These are phyloP conservation scores for Chironomus tentans DNA, from an alignment of 2,888 invertebrate genomes.

Conservation along the genomic window DNA sequence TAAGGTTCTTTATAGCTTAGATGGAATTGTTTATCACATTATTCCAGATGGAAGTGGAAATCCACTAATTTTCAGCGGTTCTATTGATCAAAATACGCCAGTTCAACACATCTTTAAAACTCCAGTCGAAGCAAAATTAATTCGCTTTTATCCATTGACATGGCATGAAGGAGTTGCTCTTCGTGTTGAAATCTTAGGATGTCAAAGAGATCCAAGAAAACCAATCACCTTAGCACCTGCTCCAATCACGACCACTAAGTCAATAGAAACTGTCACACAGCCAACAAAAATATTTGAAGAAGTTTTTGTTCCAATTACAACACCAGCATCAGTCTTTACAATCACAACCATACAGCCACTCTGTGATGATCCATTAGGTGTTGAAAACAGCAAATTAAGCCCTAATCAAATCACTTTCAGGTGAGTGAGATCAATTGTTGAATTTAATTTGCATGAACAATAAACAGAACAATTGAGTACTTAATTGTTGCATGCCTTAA, in stretches of 20 bases:
- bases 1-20: constrained; percentile 53
- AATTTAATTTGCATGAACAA: too few species aligned
- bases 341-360: constrained; percentile 35
- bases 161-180: constrained; percentile 62
- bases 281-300: neutral
- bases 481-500: too few species aligned
- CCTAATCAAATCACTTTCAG: constrained; percentile 56
- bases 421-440: constrained; percentile 41
- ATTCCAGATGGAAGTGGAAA: constrained; percentile 46
- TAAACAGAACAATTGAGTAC: too few species aligned
- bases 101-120: constrained; percentile 55
- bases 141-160: constrained; percentile 62
- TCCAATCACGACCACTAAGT: constrained; percentile 5
- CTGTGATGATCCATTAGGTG: constrained; percentile 66
- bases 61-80: constrained; percentile 63
- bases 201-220: constrained; percentile 38
- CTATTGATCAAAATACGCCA: constrained; percentile 50
- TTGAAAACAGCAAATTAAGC: constrained; percentile 52
- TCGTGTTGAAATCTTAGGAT: constrained; percentile 67
- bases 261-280: constrained; percentile 21
- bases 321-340: neutral
- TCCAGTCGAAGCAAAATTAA: constrained; percentile 64
- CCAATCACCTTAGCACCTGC: constrained; percentile 1
- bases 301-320: constrained; percentile 14
- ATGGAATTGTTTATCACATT: constrained; percentile 52